A percentile compares a stretch with the other conserved stretches of the same genome.
These are phyloP conservation scores for Rhizomys pruinosus DNA, from an alignment of 2,113 vertebrate genomes.

Conservation along the genomic window DNA sequence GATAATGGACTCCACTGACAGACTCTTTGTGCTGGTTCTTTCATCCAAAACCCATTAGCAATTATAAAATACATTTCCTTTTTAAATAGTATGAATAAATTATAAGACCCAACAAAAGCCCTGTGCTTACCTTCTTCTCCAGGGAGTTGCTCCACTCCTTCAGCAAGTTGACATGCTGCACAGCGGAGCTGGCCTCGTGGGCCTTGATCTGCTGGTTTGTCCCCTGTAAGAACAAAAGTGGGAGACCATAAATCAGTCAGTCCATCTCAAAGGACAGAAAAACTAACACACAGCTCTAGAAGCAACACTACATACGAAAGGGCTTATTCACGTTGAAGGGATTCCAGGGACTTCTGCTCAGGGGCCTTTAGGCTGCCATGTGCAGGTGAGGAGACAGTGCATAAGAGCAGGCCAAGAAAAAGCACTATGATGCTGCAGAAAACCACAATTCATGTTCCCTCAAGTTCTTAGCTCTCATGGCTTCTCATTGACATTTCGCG, in stretches of 20 bases:
- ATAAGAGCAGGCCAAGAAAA: not conserved
- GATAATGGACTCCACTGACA: not conserved
- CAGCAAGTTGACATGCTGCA: conserved; percentile 95
- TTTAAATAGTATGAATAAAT: conserved; percentile 66
- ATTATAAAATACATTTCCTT: not conserved
- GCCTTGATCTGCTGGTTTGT: conserved; percentile 96
- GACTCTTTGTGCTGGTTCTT: conserved; percentile 57
- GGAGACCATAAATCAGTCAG: conserved; percentile 69
- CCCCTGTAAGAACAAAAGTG: conserved; percentile 89
- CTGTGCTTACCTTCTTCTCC: conserved; percentile 92
- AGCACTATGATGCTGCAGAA: not conserved
- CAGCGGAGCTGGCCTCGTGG: conserved; percentile 93
- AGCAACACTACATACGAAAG: conserved; percentile 53
- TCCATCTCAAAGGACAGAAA: conserved; percentile 63
- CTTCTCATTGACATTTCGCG: conserved; percentile 20
- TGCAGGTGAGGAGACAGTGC: not conserved
- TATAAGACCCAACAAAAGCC: conserved; percentile 57
- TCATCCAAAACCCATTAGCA: conserved; percentile 50
- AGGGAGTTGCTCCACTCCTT: conserved; percentile 92
- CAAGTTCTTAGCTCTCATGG: not conserved
- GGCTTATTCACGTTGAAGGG: conserved; percentile 11
- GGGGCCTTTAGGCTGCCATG: fast-evolving
- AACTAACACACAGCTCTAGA: conserved; percentile 61
- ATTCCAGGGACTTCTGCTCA: not conserved
- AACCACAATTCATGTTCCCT: not conserved